Base-by-base conservation (phyloP, 2,797 vertebrate species). In the Hypotaenidia philippensis region DNA sequence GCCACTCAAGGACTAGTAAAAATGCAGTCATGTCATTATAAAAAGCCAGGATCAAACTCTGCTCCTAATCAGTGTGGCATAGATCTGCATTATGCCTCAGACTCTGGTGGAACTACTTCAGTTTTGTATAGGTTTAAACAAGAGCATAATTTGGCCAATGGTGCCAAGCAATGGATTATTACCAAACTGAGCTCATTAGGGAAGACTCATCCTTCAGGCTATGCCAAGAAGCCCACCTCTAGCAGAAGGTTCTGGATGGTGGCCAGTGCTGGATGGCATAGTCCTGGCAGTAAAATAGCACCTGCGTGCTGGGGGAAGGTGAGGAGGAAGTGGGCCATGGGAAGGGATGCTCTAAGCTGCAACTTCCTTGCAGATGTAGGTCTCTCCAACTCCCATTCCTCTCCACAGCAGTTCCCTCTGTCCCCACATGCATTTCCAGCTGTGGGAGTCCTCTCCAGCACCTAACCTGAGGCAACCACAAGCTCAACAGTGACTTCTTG, bases 351-450 rank as follows among this genome's bases (percentile, higher is more conserved):
- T 71, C 22, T 80, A 40, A 15, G 6, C 18, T 2, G 1, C 23
- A 69, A 19, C 21, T 76, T 66, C 31, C 31, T 59, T 63, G 36
- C 11, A 44, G 18, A 64, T 13, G 15, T 26, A 61, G 41, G 15
- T 50, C 10, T 7, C 5, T 5, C 18, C 11, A 11, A 40, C 5
- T 31, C 7, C 19, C 0, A 0, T 8, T 63, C 19, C 15, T 36
- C 19, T 66, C 40, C 40, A 8, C 17, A 77, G 72, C 10, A 25
- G n/a, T 31, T 74, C 16, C 4, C 8, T 63, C 25, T 52, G 41
- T 12, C 6, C 13, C 7, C 2, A 16, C 8, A 13, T 34, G 10
- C 10, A 12, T 29, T 52, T 4, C 16, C 26, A 44, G 36, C 25
- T 13, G 11, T 9, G 23, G 26, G 21, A 69, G 36, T 41, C 12